phyloP scores from a whole-genome alignment of 2,113 vertebrate genomes.

The Ammospiza nelsoni region DNA sequence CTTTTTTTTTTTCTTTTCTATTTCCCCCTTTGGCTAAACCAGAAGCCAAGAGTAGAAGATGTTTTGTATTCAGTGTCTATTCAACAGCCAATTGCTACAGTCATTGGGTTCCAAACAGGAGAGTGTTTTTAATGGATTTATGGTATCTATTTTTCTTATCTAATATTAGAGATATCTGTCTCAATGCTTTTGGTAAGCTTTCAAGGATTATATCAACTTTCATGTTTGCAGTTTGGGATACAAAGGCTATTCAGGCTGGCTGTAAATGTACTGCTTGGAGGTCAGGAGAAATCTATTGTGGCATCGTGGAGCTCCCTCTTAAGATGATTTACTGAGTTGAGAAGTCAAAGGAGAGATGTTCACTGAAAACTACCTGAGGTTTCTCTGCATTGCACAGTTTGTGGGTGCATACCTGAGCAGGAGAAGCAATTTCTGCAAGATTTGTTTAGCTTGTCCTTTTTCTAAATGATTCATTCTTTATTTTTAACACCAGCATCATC shows the following conservation, averaged over 20 bases:
- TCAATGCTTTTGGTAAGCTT: slow-evolving; percentile 29
- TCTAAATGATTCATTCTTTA: neutral
- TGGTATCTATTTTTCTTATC: slow-evolving; percentile 18
- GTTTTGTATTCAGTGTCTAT: neutral
- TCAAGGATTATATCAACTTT: slow-evolving; percentile 30
- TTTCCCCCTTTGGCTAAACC: neutral
- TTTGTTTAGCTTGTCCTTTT: neutral
- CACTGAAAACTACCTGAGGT: neutral
- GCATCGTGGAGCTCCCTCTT: neutral
- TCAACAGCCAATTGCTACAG: neutral
- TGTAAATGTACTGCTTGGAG: slow-evolving; percentile 7
- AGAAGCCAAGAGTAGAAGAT: neutral
- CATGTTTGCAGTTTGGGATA: neutral
- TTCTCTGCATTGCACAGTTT: neutral
- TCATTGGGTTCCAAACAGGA: neutral
- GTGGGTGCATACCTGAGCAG: neutral
- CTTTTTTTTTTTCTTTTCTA: neutral
- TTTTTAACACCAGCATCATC: neutral
- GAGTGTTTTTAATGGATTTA: slow-evolving; percentile 22
- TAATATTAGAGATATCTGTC: neutral
- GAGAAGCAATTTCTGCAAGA: neutral
- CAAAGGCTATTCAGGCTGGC: neutral
- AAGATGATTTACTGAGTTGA: slow-evolving; percentile 34
- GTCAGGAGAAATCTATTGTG: neutral
- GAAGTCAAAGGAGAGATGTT: neutral